Base-by-base conservation (phyloP, 37 sponge, comb jelly and placozoan species). In the Hexactinellida sp. region DNA sequence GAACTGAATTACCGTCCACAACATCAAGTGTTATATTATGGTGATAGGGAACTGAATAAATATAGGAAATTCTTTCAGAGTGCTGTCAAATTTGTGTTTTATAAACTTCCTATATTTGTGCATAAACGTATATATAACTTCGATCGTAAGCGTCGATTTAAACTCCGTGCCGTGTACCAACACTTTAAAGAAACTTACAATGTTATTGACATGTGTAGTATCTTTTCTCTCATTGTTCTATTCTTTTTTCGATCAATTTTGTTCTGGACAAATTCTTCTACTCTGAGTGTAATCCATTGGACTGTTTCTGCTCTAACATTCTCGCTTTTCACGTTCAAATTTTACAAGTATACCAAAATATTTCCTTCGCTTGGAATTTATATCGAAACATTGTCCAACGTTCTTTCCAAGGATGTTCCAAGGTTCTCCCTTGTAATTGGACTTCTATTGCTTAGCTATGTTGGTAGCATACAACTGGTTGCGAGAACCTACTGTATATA, bases 311-410 rank as follows among this genome's bases (percentile, higher is more conserved):
- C 76, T 63, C 76, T 63, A 25, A 63, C 76, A 63, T 63, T 63
- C 76, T 21, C 76, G 13, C 5, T n/a, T 25, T 63, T 63, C 30
- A 63, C 76, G 5, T 63, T 63, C 21, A 63, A 63, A 28, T 63
- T 63, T n/a, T 63, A 25, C 76, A 63, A 63, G 13, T 63, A 63
- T 23, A 63, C 76, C 76, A 63, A 63, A 63, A 63, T 63, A 23
- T 25, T 63, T 63, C 76, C 76, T 21, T 63, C 76, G 5, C 76
- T 63, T 28, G 76, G 76, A 23, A 28, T 63, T 23, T 63, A 63
- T 63, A 63, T 63, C 34, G 76, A 63, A n/a, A 63, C 76, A 7
- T 23, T 63, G 1, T 63, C 76, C 5, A 63, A 63, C 30, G 76
- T 63, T 28, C 76, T 63, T 63, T 63, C 76, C 76, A 28, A 3